Base-by-base conservation (phyloP, 2,113 vertebrate genomes). In the Dolichotis patagonum region DNA sequence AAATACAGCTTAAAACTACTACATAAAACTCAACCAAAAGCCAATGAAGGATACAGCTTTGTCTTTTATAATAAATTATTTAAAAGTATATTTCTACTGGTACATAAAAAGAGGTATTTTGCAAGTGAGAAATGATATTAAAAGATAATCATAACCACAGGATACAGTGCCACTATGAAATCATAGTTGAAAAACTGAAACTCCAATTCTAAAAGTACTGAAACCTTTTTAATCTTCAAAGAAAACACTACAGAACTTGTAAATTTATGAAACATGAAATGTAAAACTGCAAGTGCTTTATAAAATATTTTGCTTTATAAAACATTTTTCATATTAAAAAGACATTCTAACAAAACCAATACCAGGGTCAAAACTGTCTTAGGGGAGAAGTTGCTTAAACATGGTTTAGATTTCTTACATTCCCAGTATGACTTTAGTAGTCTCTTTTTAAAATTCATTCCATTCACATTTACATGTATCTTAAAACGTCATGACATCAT, bases 121-220 rank as follows among this genome's bases (percentile, higher is more conserved):
- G 91, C 92, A 97, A 88, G 80, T 4, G 75, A 62, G 60, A 87
- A 96, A 97, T 62, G 2, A 88, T 62, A 69, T 77, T 94, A 98
- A 97, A 96, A 54, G 81, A 89, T 65, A 94, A 94, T 87, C 77
- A 82, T 30, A 62, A 92, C 67, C 93, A 84, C 1, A 88, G 63
- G 73, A 38, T 67, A 77, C 2, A 83, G 41, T 56, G 11, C 90
- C 75, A 41, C 81, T 85, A 84, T n/a, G 24, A 17, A 96, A 80
- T 67, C 35, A 56, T 32, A 69, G 91, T 38, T 90, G 52, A 85
- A 94, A 77, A 90, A 90, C 63, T 90, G 87, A 95, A 93, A 92
- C 46, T 60, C 13, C 69, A 91, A 87, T 56, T 90, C 38, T 88
- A 41, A 63, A 93, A 93, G 41, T 32, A 96, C 46, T 85, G 58